Evolutionary conservation across 2,888 invertebrate species (phyloP).

Genomic region (Sinotaia quadrata): DNA sequence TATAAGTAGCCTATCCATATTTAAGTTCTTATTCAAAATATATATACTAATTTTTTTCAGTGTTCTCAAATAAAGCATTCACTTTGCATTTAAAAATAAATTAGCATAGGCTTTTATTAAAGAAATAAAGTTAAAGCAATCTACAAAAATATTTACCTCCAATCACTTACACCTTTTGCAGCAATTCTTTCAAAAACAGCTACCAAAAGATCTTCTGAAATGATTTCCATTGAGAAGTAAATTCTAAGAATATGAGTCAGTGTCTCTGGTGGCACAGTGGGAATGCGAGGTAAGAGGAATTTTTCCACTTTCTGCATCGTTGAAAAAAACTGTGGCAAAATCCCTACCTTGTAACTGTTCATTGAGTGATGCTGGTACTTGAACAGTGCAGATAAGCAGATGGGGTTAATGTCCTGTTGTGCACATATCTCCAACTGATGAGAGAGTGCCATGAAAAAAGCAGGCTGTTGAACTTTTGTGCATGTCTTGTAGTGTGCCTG

Average conservation of each 20-base stretch:
- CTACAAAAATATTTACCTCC: conserved; percentile 25
- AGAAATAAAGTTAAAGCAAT: no score
- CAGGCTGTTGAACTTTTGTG: conserved; percentile 1
- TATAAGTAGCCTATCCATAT: no score
- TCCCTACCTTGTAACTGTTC: conserved; percentile 13
- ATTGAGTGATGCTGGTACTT: conserved; percentile 18
- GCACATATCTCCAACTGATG: neutral
- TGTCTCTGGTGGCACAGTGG: conserved; percentile 7
- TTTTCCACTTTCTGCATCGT: conserved; percentile 7
- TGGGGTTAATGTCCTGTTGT: neutral
- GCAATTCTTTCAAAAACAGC: conserved; percentile 16
- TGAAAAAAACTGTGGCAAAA: conserved; percentile 17
- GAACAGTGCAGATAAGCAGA: conserved; percentile 15
- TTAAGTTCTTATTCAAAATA: no score
- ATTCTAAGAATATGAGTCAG: conserved; percentile 13
- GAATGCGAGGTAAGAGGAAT: neutral
- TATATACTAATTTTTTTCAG: no score
- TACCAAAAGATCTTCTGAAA: conserved; percentile 22
- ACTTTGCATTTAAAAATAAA: no score
- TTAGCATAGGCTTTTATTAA: no score
- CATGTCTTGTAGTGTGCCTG: conserved; percentile 23
- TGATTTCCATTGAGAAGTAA: conserved; percentile 12
- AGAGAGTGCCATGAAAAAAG: conserved; percentile 12
- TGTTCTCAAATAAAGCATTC: no score
- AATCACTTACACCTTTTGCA: conserved; percentile 1